Evolutionary conservation across 1,140 invertebrate genomes (phyloP).

Genomic region (Ylistrum balloti): DNA sequence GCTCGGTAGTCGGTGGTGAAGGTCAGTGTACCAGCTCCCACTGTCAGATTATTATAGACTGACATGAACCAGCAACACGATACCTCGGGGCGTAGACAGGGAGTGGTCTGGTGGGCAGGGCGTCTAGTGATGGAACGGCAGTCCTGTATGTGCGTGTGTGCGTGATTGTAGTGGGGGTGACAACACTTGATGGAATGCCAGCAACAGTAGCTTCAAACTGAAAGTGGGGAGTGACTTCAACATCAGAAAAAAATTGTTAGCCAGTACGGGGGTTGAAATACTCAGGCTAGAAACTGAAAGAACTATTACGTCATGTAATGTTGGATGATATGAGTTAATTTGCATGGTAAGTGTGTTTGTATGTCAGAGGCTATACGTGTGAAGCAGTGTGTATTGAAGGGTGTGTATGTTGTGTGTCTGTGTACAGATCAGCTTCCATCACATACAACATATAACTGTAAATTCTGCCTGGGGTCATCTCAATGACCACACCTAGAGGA

Average conservation of each 20-base stretch:
- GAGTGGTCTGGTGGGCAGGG: conserved; percentile 20
- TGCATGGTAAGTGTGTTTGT: conserved; percentile 32
- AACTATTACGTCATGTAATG: conserved; percentile 7
- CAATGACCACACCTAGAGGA: background rate
- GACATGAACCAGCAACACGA: conserved; percentile 3
- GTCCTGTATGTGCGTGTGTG: background rate
- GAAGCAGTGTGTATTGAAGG: background rate
- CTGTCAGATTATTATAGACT: background rate
- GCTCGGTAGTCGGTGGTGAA: background rate
- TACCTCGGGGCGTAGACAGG: background rate
- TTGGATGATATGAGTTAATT: background rate
- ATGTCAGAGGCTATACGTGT: background rate
- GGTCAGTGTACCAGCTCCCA: background rate
- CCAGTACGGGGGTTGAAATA: background rate
- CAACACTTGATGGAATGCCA: background rate
- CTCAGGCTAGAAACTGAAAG: background rate
- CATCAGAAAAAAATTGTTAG: background rate
- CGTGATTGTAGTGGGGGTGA: background rate
- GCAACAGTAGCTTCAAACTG: background rate
- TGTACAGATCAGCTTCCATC: background rate
- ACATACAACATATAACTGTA: background rate
- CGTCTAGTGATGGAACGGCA: background rate
- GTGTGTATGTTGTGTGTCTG: background rate
- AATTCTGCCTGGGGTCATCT: background rate
- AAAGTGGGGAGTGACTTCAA: background rate